Evolutionary conservation across 2,888 invertebrate species (phyloP).

Genomic region (Polia nebulosa): DNA sequence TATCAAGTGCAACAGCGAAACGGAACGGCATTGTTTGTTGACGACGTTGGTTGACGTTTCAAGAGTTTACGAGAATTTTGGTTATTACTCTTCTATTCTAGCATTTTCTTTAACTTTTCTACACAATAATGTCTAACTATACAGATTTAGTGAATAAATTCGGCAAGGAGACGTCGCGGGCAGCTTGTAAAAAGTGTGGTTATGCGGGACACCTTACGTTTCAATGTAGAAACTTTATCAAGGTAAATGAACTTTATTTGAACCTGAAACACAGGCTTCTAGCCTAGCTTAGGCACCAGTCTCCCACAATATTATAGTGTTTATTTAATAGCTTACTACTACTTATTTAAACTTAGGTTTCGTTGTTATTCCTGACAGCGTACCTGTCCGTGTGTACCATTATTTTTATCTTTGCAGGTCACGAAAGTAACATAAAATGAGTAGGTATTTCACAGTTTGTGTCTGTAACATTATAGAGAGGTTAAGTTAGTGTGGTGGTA

Average conservation of each 20-base stretch:
- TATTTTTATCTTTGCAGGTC: too few relatives aligned
- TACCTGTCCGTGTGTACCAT: too few relatives aligned
- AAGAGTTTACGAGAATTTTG: slow-evolving; percentile 18
- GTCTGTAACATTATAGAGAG: not conserved
- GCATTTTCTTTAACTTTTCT: slow-evolving; percentile 17
- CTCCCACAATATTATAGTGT: too few relatives aligned
- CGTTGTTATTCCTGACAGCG: not conserved
- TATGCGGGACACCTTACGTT: slow-evolving; percentile 99
- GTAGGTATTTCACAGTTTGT: not conserved
- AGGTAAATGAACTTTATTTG: slow-evolving; percentile 88
- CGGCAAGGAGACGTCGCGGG: slow-evolving; percentile 94
- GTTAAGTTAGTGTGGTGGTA: not conserved
- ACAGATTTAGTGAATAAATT: slow-evolving; percentile 85
- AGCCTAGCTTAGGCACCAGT: too few relatives aligned
- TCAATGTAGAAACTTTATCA: slow-evolving; percentile 98
- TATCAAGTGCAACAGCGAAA: not conserved
- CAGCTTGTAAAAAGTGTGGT: slow-evolving; percentile 98
- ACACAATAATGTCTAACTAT: slow-evolving; percentile 80
- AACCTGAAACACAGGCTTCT: too few relatives aligned
- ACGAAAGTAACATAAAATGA: not conserved
- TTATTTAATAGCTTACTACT: too few relatives aligned
- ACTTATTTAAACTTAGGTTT: not conserved
- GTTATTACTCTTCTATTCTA: slow-evolving; percentile 20
- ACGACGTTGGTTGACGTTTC: slow-evolving; percentile 68
- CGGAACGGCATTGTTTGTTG: slow-evolving; percentile 64